phyloP scores from a whole-genome alignment of 2,113 vertebrate species.

The Pterocles orientalis region DNA sequence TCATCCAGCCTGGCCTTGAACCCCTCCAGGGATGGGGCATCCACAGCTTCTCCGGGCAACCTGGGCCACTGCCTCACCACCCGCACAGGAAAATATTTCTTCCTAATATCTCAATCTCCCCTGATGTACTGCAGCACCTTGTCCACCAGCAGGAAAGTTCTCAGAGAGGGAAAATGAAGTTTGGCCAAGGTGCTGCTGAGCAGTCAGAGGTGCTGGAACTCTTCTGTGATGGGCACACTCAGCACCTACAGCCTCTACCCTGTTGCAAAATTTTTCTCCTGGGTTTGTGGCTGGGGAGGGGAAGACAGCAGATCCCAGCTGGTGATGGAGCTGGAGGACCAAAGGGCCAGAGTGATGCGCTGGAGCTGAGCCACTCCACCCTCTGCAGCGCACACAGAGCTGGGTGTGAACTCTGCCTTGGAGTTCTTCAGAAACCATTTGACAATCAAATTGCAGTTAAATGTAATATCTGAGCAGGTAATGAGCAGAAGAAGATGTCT shows the following conservation, averaged over 20 bases:
- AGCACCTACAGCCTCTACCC: not conserved
- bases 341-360: not conserved
- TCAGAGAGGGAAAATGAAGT: not conserved
- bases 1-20: too few relatives aligned
- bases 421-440: not conserved
- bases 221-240: not conserved
- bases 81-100: too few relatives aligned
- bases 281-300: not conserved
- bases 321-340: not conserved
- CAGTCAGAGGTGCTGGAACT: not conserved
- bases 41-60: too few relatives aligned
- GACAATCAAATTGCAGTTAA: not conserved
- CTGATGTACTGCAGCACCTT: not conserved
- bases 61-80: too few relatives aligned
- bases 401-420: rapidly evolving
- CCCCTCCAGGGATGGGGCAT: too few relatives aligned
- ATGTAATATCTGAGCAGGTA: not conserved
- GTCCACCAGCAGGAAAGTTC: not conserved
- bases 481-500: not conserved
- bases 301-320: not conserved
- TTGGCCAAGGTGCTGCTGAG: not conserved
- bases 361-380: not conserved
- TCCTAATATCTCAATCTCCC: too few relatives aligned
- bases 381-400: not conserved
- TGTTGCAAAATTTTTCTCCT: not conserved